phyloP scores from a whole-genome alignment of 2,113 vertebrate species.

The Dipodomys spectabilis region DNA sequence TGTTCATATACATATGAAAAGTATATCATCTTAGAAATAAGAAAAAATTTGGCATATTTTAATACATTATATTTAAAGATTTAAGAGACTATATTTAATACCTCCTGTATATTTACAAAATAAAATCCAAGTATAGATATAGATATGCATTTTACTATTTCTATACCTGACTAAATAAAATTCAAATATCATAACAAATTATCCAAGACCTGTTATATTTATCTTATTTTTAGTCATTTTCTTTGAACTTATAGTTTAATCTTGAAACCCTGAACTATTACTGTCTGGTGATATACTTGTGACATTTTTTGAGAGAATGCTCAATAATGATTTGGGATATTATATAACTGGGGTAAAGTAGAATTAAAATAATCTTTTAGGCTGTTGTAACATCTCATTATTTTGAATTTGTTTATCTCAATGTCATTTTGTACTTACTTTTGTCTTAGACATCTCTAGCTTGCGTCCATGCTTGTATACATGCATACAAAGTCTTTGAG shows the following conservation, averaged over 20 bases:
- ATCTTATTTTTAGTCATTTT: background rate
- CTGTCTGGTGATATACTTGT: background rate
- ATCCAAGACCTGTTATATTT: background rate
- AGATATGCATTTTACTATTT: background rate
- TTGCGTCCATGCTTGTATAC: background rate
- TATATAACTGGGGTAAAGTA: background rate
- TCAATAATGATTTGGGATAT: background rate
- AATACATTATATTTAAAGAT: background rate
- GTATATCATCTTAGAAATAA: background rate
- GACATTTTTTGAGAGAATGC: background rate
- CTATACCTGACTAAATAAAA: background rate
- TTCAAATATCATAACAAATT: slow-evolving; percentile 26
- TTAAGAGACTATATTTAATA: background rate
- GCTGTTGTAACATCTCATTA: background rate
- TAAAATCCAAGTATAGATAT: background rate
- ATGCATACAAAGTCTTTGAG: background rate
- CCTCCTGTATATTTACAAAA: background rate
- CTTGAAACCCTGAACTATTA: background rate
- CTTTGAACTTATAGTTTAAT: background rate
- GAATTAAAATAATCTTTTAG: background rate
- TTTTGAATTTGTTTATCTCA: background rate
- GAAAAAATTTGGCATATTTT: background rate
- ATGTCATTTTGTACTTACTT: background rate
- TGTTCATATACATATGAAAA: background rate
- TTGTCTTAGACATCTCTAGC: background rate